Evolutionary conservation across 2,888 invertebrate species (phyloP), one percentile per base, ranked within the genome.

Genomic region (Lasioglossum leucozonium): DNA sequence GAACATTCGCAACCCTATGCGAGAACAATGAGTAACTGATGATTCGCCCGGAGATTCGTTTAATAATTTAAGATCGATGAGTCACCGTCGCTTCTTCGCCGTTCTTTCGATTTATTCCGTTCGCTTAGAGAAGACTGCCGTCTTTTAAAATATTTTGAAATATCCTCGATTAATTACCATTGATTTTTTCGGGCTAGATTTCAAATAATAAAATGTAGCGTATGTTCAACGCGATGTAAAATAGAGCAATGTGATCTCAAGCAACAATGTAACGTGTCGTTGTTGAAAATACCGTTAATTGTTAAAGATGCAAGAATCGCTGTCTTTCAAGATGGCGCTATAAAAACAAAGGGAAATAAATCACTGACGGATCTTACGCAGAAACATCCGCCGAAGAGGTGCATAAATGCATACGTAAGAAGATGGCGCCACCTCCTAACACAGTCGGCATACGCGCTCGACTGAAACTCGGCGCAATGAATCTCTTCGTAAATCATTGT

Each of bases 361-460:
- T 67, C 67, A 37, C 34, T 18, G 37, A 37, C 67, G 34, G 37
- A n/a, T 67, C 37, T 67, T 37, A 67, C 22, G 37, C 34, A 37
- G 37, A 34, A 37, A 67, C 40, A 67, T 75, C 30, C 58, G 34
- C n/a, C 26, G 13, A 22, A 62, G 51, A 40, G 51, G 40, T 75
- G 37, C 37, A 75, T 40, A 62, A 75, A 62, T 55, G 58, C 58
- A 44, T 72, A 16, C 4, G 42, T 72, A 42, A 72, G 44, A n/a
- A 72, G 42, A 47, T 72, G 72, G 72, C 72, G 72, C 72, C 72
- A 47, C 47, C 72, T 72, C 72, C 42, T 72, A 30, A 47, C 42
- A 72, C 26, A 8, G 72, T 47, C 18, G 30, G 16, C 26, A 44
- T 34, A 34, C 44, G 72, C 65, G 18, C 37, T 67, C 22, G 40